Percentiles rank a stretch among this genome's conserved stretches.
Conservation (phyloP, 2,888 invertebrate species). For the Athalia rosae region DNA sequence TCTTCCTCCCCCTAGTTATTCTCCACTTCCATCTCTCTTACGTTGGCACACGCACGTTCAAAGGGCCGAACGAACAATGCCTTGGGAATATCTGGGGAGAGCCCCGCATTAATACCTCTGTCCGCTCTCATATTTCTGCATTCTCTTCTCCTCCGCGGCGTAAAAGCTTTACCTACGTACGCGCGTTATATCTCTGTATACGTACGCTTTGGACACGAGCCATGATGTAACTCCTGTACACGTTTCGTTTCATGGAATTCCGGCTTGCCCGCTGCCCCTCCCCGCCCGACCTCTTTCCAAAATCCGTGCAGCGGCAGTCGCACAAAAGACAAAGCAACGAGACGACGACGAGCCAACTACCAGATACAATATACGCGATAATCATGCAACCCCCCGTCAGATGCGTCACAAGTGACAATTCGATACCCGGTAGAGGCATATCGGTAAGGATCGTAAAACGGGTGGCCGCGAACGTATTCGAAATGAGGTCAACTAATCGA, state of each 20-base stretch:
- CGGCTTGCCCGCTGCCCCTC: constrained; percentile 1
- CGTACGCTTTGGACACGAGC: constrained; percentile 26
- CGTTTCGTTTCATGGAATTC: neutral
- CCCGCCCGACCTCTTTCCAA: neutral
- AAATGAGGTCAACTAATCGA: constrained; percentile 31
- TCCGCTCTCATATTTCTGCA: constrained; percentile 41
- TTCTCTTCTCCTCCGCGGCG: constrained; percentile 2
- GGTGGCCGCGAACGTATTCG: neutral
- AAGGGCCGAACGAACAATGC: constrained; percentile 30
- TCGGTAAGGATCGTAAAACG: neutral
- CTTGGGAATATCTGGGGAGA: constrained; percentile 25
- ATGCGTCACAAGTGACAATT: too few relatives aligned
- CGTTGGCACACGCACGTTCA: constrained; percentile 33
- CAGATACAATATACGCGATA: neutral
- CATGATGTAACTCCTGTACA: neutral
- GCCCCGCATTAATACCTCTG: constrained; percentile 36
- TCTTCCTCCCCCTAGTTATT: neutral
- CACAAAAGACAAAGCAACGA: constrained; percentile 33
- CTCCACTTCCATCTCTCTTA: neutral
- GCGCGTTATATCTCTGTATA: neutral
- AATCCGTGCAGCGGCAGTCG: neutral
- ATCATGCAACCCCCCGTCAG: neutral
- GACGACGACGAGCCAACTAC: constrained; percentile 7
- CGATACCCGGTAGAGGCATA: neutral
- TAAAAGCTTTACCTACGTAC: too few relatives aligned